phyloP scores from a whole-genome alignment of 2,797 vertebrate species.

The Enteromius argenteus region DNA sequence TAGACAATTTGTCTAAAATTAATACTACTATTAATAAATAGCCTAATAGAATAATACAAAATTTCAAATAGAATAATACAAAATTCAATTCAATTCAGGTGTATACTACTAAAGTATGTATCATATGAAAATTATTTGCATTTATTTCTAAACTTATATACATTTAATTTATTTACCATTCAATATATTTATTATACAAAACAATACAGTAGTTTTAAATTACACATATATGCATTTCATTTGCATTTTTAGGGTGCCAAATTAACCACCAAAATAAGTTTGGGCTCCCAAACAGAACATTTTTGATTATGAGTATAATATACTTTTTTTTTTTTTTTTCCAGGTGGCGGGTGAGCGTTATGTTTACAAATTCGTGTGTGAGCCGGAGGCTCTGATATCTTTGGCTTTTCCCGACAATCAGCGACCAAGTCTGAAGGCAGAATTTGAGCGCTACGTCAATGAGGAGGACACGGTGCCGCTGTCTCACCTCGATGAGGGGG shows the following conservation, averaged over 20 bases:
- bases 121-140: neutral
- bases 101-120: neutral
- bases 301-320: neutral
- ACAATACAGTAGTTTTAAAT: neutral
- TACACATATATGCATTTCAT: neutral
- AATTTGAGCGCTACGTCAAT: slow-evolving; percentile 89
- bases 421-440: slow-evolving; percentile 88
- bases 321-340: neutral
- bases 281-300: neutral
- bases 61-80: neutral
- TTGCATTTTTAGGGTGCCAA: neutral
- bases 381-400: slow-evolving; percentile 94
- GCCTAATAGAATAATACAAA: no score
- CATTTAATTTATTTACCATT: neutral
- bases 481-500: slow-evolving; percentile 90
- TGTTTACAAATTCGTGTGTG: slow-evolving; percentile 98
- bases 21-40: neutral
- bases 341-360: slow-evolving; percentile 98
- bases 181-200: neutral
- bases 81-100: neutral
- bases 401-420: slow-evolving; percentile 95
- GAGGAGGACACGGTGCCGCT: slow-evolving; percentile 96
- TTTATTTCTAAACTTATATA: neutral
- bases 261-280: neutral
- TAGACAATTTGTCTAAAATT: neutral